These are phyloP conservation scores for Eulemur mongoz DNA, from an alignment of 2,797 vertebrate genomes.

Conservation along the genomic window DNA sequence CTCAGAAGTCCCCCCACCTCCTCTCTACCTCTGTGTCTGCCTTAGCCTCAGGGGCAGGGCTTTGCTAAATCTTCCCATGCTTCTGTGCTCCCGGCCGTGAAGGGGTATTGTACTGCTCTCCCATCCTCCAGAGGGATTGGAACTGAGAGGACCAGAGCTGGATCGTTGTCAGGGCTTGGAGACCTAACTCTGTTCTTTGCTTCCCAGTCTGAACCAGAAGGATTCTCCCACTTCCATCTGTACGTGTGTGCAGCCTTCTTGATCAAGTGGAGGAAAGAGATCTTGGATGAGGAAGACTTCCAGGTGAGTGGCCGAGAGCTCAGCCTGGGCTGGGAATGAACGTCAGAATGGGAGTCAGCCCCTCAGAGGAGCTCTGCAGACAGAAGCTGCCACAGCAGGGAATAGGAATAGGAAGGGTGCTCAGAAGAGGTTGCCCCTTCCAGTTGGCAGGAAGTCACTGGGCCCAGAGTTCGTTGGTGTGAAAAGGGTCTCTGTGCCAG, in stretches of 20 bases:
- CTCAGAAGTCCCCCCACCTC: background rate
- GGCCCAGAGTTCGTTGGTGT: background rate
- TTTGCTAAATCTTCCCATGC: background rate
- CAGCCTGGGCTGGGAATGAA: background rate
- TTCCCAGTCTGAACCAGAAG: slow-evolving; percentile 95
- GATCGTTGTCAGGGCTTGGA: background rate
- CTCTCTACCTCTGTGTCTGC: background rate
- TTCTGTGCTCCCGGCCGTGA: background rate
- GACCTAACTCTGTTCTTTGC: background rate
- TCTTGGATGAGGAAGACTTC: slow-evolving; percentile 97
- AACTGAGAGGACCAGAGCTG: background rate
- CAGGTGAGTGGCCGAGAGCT: slow-evolving; percentile 87
- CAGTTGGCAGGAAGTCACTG: background rate
- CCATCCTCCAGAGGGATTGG: background rate
- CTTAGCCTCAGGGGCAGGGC: background rate
- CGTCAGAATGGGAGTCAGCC: background rate
- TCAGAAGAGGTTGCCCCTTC: background rate
- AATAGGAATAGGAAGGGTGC: background rate
- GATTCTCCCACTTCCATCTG: slow-evolving; percentile 98
- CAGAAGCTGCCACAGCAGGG: background rate
- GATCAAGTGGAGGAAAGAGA: slow-evolving; percentile 98
- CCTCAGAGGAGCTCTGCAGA: background rate
- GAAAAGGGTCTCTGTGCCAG: background rate
- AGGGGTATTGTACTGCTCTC: background rate
- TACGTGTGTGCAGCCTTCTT: slow-evolving; percentile 99